Conservation (phyloP, 2,888 invertebrate species). For the Azorinus chamasolen region DNA sequence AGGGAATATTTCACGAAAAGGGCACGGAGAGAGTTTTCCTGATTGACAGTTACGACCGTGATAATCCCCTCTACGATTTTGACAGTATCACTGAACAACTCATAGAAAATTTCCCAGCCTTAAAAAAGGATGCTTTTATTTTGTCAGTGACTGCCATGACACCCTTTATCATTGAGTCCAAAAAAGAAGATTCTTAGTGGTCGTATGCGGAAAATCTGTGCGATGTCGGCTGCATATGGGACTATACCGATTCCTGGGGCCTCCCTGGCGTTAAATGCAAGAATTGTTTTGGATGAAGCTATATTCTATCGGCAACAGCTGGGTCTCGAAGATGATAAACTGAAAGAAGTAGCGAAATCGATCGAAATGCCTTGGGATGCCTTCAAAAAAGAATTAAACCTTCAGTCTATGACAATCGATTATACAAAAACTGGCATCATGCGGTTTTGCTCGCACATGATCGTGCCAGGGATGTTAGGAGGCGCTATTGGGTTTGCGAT, state of each 20-base stretch:
- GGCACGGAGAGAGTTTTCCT: background rate
- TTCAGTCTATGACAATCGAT: too few species aligned
- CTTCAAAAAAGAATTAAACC: too few species aligned
- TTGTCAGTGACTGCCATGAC: slow-evolving; percentile 2
- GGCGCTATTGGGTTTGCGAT: background rate
- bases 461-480: background rate
- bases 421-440: too few species aligned
- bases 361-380: too few species aligned
- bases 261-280: slow-evolving; percentile 1
- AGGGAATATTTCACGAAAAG: too few species aligned
- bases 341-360: too few species aligned
- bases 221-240: slow-evolving; percentile 1
- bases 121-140: slow-evolving; percentile 11
- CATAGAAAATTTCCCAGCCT: background rate
- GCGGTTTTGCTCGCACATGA: too few species aligned
- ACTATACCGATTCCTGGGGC: too few species aligned
- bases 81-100: background rate
- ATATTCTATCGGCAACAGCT: slow-evolving; percentile 30
- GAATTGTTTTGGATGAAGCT: slow-evolving; percentile 4
- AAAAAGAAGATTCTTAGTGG: slow-evolving; percentile 1
- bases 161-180: slow-evolving; percentile 1
- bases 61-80: background rate
- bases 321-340: slow-evolving; percentile 12
- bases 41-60: slow-evolving; percentile 8
- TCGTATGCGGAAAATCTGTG: slow-evolving; percentile 1